Percentiles rank a stretch among this genome's conserved stretches.
Evolutionary conservation across 2,113 vertebrate genomes (phyloP).

Genomic region (Microcebus murinus): DNA sequence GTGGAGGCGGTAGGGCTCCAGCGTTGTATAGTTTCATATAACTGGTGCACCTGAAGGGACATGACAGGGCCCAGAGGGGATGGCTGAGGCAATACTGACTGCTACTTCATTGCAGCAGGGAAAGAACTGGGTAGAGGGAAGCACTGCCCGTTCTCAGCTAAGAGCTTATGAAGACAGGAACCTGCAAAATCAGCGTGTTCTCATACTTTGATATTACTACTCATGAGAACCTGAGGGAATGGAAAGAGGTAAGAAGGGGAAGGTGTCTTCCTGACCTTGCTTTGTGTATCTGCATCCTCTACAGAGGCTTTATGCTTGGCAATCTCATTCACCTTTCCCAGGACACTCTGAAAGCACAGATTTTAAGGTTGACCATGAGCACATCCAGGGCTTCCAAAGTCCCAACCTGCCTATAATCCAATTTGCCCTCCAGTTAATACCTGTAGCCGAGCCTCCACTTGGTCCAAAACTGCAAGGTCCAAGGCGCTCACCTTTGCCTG

Average conservation of each 20-base stretch:
- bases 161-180: not conserved
- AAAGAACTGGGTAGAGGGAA: not conserved
- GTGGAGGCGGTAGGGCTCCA: slow-evolving; percentile 92
- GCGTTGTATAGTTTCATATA: slow-evolving; percentile 93
- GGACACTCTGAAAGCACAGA: slow-evolving; percentile 89
- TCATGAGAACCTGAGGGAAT: not conserved
- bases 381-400: not conserved
- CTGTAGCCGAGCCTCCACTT: slow-evolving; percentile 96
- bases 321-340: slow-evolving; percentile 97
- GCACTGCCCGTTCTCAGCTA: not conserved
- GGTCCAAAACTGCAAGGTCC: slow-evolving; percentile 93
- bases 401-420: not conserved
- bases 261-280: slow-evolving; percentile 87
- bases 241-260: not conserved
- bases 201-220: not conserved
- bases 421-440: slow-evolving; percentile 78
- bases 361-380: not conserved
- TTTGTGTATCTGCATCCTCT: slow-evolving; percentile 96
- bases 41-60: slow-evolving; percentile 89
- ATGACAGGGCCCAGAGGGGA: not conserved
- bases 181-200: not conserved
- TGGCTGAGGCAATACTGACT: not conserved
- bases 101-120: not conserved
- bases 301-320: slow-evolving; percentile 96
- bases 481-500: slow-evolving; percentile 94